These are phyloP conservation scores for Ips nitidus DNA, from an alignment of 1,140 invertebrate genomes.

Conservation along the genomic window DNA sequence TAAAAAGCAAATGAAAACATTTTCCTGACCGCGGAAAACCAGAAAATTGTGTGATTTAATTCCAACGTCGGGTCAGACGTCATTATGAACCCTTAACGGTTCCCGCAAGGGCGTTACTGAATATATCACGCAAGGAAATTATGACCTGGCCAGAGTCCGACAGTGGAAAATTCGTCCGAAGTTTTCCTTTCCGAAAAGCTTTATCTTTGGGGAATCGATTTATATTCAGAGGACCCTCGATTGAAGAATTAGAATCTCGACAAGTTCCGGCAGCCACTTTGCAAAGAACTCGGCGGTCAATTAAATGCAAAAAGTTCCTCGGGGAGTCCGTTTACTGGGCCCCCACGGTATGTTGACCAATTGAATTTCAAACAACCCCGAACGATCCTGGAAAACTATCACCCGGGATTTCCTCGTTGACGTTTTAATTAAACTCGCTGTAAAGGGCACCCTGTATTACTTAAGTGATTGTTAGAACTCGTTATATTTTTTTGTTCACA, in stretches of 20 bases:
- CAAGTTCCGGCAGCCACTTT: slow-evolving; percentile 10
- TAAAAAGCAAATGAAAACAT: slow-evolving; percentile 1
- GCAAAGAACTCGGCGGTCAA: slow-evolving; percentile 7
- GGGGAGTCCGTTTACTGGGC: slow-evolving; percentile 10
- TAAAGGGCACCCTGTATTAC: neutral
- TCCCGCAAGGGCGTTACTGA: neutral
- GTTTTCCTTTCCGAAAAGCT: no score
- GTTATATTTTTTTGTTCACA: no score
- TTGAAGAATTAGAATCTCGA: slow-evolving; percentile 2
- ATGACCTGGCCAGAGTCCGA: neutral
- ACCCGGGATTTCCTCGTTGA: neutral
- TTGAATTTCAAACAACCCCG: slow-evolving; percentile 22
- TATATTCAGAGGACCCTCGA: slow-evolving; percentile 1
- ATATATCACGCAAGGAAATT: slow-evolving; percentile 3
- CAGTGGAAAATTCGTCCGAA: neutral
- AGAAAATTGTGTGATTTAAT: slow-evolving; percentile 1
- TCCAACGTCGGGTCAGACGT: neutral
- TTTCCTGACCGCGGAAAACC: neutral
- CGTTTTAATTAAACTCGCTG: slow-evolving; percentile 11
- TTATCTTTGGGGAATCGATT: neutral
- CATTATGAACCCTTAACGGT: neutral
- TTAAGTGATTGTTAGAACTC: neutral
- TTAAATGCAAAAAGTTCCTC: slow-evolving; percentile 26
- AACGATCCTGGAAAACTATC: slow-evolving; percentile 16
- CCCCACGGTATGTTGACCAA: slow-evolving; percentile 10